These are phyloP conservation scores for Ramphastos sulfuratus DNA, from an alignment of 2,113 vertebrate species.

Conservation along the genomic window DNA sequence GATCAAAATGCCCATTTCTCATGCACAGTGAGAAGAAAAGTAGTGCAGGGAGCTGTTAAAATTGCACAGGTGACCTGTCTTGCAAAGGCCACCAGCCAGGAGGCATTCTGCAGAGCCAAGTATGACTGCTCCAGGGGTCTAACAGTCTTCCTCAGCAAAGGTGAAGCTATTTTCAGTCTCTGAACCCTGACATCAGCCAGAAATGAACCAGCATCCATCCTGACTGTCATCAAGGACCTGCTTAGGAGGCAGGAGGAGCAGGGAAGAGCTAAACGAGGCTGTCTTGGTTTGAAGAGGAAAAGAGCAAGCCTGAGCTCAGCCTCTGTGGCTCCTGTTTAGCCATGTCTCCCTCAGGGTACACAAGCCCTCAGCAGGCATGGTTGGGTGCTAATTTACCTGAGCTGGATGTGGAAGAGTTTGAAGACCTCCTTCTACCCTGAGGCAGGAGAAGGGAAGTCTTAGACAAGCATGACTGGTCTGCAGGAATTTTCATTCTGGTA, in stretches of 20 bases:
- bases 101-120: background rate
- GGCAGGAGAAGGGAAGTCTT: background rate
- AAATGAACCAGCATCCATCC: background rate
- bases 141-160: background rate
- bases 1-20: background rate
- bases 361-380: fast-evolving
- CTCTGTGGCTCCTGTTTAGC: fast-evolving
- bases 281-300: background rate
- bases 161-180: background rate
- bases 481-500: background rate
- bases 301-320: background rate
- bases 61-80: background rate
- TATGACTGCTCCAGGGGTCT: background rate
- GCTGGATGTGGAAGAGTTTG: background rate
- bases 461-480: background rate
- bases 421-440: background rate
- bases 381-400: background rate
- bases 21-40: background rate
- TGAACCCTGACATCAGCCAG: background rate
- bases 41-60: background rate
- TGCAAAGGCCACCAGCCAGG: background rate
- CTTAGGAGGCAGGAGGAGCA: background rate
- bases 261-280: background rate
- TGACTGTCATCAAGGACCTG: background rate
- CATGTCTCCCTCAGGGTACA: background rate